A percentile compares a stretch with the other conserved stretches of the same genome.
phyloP scores from a whole-genome alignment of 2,888 invertebrate species.

The Cantharis lateralis region DNA sequence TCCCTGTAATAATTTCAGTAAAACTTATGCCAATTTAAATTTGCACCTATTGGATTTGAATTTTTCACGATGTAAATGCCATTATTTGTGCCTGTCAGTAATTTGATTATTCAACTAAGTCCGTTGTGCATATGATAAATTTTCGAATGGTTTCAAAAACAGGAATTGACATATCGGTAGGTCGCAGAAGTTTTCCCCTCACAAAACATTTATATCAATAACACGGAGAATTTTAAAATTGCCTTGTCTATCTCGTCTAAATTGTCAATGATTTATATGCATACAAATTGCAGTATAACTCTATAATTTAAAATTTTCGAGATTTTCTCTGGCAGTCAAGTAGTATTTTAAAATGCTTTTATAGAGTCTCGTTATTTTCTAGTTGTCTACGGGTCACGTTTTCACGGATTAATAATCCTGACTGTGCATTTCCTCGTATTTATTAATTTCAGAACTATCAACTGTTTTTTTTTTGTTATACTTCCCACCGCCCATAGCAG shows the following conservation, averaged over 20 bases:
- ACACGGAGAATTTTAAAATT: background rate
- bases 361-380: background rate
- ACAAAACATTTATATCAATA: background rate
- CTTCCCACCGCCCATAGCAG: too few relatives aligned
- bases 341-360: background rate
- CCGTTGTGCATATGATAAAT: background rate
- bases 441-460: background rate
- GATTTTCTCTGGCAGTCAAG: background rate
- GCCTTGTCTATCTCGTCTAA: background rate
- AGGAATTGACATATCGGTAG: slow-evolving; percentile 2
- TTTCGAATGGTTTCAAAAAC: background rate
- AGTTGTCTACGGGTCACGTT: background rate
- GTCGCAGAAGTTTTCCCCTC: background rate
- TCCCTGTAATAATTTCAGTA: background rate
- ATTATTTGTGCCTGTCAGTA: background rate
- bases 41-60: background rate
- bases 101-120: background rate
- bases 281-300: background rate
- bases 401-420: too few relatives aligned
- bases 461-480: too few relatives aligned
- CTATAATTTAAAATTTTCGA: background rate
- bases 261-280: background rate
- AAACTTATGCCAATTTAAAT: background rate
- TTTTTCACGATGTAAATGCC: background rate
- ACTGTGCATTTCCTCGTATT: background rate